These are phyloP conservation scores for Tangara arthus DNA, from an alignment of 2,797 vertebrate species.

Conservation along the genomic window DNA sequence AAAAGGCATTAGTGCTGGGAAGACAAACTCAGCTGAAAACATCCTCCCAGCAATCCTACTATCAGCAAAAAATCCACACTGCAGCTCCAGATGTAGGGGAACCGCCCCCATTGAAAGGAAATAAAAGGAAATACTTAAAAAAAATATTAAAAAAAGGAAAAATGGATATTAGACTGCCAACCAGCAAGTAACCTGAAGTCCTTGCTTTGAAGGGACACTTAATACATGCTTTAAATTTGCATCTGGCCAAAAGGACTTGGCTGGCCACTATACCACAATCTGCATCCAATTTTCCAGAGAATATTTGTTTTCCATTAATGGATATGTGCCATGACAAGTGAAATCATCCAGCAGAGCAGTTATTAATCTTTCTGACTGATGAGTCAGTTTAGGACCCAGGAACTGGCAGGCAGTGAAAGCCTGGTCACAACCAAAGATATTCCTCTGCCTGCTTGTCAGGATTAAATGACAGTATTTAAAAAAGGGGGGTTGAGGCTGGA, in stretches of 20 bases:
- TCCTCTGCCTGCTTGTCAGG: constrained; percentile 1
- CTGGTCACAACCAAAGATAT: neutral
- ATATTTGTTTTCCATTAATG: constrained; percentile 63
- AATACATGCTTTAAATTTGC: neutral
- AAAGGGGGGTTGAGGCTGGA: neutral
- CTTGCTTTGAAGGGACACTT: neutral
- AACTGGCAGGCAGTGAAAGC: constrained; percentile 13
- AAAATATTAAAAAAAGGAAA: neutral
- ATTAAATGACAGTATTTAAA: constrained; percentile 33
- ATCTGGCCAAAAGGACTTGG: constrained; percentile 32
- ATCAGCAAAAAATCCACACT: neutral
- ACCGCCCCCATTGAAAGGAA: neutral
- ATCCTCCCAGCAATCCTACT: neutral
- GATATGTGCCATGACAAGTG: constrained; percentile 54
- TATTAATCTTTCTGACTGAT: constrained; percentile 60
- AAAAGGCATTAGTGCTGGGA: neutral
- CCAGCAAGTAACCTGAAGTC: neutral
- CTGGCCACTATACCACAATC: neutral
- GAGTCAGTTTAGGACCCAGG: constrained; percentile 53
- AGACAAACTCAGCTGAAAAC: neutral
- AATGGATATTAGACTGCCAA: neutral
- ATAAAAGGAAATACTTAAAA: neutral
- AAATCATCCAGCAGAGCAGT: constrained; percentile 50
- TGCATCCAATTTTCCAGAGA: constrained; percentile 51
- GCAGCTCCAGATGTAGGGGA: neutral